phyloP scores from a whole-genome alignment of 2,888 invertebrate genomes.

The Andrena minutula region DNA sequence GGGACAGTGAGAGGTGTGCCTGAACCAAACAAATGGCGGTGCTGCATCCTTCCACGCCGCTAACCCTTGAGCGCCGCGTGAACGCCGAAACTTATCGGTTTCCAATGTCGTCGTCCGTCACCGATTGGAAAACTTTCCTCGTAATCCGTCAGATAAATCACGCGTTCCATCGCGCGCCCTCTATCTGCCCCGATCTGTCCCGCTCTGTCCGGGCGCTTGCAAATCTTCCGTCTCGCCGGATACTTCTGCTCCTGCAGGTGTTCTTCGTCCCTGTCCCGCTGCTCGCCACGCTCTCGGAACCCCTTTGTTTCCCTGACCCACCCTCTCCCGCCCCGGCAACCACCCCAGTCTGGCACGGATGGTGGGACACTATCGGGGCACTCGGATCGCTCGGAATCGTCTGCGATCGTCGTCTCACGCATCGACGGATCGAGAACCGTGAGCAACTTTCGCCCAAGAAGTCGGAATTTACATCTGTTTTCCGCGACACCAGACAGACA shows the following conservation, averaged over 20 bases:
- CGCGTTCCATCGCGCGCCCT: conserved; percentile 63
- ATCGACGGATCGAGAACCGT: conserved; percentile 41
- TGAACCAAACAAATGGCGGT: conserved; percentile 58
- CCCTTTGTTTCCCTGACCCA: conserved; percentile 7
- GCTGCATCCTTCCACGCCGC: conserved; percentile 59
- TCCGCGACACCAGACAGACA: conserved; percentile 49
- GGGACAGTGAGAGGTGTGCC: conserved; percentile 23
- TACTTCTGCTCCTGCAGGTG: neutral
- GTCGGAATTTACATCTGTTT: conserved; percentile 69
- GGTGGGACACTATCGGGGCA: conserved; percentile 54
- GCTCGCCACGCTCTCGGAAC: neutral
- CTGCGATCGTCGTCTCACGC: conserved; percentile 44
- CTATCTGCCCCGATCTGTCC: conserved; percentile 39
- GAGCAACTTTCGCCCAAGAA: conserved; percentile 57
- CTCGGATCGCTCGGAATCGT: conserved; percentile 43
- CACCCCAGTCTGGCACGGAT: conserved; percentile 19
- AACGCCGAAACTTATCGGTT: conserved; percentile 75
- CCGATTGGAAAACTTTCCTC: conserved; percentile 81
- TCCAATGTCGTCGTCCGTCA: conserved; percentile 76
- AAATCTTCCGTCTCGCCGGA: conserved; percentile 1
- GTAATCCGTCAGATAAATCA: conserved; percentile 80
- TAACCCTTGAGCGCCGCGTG: conserved; percentile 36
- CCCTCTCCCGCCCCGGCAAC: conserved; percentile 1
- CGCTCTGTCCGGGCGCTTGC: conserved; percentile 33
- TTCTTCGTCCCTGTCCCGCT: neutral